Evolutionary conservation across 2,113 vertebrate genomes (phyloP), one percentile per base, ranked within the genome.

Genomic region (Eolophus roseicapilla): DNA sequence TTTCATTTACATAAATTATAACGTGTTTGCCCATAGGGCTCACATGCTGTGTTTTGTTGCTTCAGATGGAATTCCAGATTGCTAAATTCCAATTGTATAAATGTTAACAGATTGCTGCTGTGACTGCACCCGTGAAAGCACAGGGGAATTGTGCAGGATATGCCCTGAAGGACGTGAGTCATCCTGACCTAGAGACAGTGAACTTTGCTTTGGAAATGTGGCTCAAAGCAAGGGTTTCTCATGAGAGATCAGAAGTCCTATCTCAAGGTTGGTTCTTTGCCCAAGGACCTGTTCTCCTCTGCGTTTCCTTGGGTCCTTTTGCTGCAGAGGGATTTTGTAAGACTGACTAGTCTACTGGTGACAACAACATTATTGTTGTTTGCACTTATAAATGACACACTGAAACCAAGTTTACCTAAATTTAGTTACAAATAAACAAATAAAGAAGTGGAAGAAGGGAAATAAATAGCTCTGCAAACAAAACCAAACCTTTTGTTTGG

Each of bases 21-120:
- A 87, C 85, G 35, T 81, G 65, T 93, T 95, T 95, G 87, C 89
- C 94, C 94, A 76, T 65, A 87, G 86, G 95, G 91, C 69, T 92
- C 77, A 41, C 93, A 92, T 79, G 85, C 93, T 29, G 44, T 78
- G 74, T 92, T 93, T 82, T 91, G 83, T 87, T 94, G 86, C 91
- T 95, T 93, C 84, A 97, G 95, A 95, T 95, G 91, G 77, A 93
- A 95, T 92, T 95, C 78, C 86, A 93, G 95, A 96, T 95, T 91
- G 89, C 91, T 85, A 49, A 73, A 95, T 93, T 95, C 91, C 93
- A 92, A 5, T 37, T 95, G 89, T 85, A 89, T 96, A 95, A 97
- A 91, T 60, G 81, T 89, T 95, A 95, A 87, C 94, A 96, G 94
- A 95, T 95, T 97, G 89, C 70, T 94, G 84, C 84, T 89, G 57